These are phyloP conservation scores for Pygocentrus nattereri DNA, from an alignment of 2,797 vertebrate genomes.

Conservation along the genomic window DNA sequence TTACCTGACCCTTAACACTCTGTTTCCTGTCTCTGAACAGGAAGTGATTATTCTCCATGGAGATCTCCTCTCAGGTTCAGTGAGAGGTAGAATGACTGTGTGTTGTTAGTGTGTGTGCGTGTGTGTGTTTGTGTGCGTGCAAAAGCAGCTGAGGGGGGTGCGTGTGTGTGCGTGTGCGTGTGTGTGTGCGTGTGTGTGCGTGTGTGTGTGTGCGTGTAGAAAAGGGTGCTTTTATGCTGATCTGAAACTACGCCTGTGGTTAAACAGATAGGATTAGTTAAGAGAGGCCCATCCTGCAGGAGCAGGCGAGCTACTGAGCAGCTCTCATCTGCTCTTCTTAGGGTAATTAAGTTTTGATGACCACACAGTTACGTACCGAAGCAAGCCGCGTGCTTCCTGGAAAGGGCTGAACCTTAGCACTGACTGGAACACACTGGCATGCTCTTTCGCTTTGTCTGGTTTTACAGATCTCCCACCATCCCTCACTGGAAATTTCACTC, in stretches of 20 bases:
- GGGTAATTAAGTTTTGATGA: constrained; percentile 67
- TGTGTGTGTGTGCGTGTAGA: neutral
- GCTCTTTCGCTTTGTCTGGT: constrained; percentile 65
- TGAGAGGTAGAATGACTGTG: neutral
- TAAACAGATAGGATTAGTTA: constrained; percentile 3
- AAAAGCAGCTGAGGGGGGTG: neutral
- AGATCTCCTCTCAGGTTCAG: constrained; percentile 16
- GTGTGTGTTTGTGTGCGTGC: neutral
- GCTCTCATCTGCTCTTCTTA: constrained; percentile 45
- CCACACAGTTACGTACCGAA: constrained; percentile 60
- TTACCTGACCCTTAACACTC: neutral
- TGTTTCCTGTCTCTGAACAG: constrained; percentile 21
- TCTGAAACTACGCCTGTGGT: neutral
- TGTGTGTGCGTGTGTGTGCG: neutral
- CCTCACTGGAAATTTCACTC: neutral
- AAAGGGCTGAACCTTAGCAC: constrained; percentile 64
- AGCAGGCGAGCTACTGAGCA: neutral
- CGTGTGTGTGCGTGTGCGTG: neutral
- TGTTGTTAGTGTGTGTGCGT: neutral
- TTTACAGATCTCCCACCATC: constrained; percentile 7
- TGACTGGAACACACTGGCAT: constrained; percentile 59
- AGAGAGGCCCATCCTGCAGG: neutral
- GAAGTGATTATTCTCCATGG: constrained; percentile 30
- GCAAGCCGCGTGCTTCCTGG: constrained; percentile 64
- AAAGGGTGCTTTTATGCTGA: neutral